Evolutionary conservation across 1,140 invertebrate genomes (phyloP).

Genomic region (Cydia amplana): DNA sequence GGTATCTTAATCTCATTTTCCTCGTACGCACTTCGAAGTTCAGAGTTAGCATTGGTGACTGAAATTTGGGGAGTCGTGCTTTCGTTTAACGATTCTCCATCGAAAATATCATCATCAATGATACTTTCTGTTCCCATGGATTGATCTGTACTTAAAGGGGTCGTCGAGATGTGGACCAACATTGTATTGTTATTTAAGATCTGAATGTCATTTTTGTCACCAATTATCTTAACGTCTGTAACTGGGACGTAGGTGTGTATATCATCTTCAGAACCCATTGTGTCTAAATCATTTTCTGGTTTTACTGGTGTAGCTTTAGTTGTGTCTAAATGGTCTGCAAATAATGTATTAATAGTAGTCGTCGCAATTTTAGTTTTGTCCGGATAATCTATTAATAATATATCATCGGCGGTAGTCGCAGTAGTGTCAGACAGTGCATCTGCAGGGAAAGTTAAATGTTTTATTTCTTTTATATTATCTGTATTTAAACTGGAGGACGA

Average conservation of each 20-base stretch:
- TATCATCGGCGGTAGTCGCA: not conserved
- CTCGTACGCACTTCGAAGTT: not conserved
- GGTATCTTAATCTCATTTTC: constrained; percentile 34
- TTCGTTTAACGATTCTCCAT: not conserved
- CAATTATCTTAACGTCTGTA: not conserved
- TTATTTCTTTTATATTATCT: not conserved
- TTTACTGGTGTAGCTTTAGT: not conserved
- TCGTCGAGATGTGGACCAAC: not conserved
- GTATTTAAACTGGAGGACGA: not conserved
- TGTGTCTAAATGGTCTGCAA: not conserved
- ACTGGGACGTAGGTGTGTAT: not conserved
- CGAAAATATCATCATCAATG: not conserved
- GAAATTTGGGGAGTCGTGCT: not conserved
- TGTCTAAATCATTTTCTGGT: constrained; percentile 18
- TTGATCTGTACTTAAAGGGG: not conserved
- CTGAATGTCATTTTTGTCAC: not conserved
- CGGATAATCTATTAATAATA: not conserved
- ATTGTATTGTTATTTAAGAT: not conserved
- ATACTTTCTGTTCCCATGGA: not conserved
- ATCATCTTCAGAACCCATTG: constrained; percentile 11
- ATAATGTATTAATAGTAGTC: not conserved
- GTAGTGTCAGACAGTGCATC: not conserved
- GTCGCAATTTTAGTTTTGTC: not conserved
- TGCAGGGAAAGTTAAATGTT: not conserved
- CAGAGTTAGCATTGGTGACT: not conserved